These are phyloP conservation scores for Probosciger aterrimus DNA, from an alignment of 2,113 vertebrate genomes.

Conservation along the genomic window DNA sequence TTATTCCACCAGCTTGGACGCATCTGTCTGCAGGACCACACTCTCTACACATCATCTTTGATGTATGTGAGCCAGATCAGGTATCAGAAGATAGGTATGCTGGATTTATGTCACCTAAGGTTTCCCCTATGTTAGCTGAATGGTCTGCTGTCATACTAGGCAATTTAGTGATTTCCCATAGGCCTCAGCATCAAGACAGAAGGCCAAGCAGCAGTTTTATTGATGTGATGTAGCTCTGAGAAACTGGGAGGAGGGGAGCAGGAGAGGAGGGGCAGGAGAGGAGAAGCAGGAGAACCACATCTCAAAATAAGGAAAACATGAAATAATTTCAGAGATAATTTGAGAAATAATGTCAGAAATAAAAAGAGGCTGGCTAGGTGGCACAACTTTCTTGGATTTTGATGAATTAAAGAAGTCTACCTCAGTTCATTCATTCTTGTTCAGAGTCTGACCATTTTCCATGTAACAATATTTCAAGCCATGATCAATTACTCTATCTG, in stretches of 20 bases:
- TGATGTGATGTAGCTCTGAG: background rate
- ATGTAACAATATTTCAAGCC: background rate
- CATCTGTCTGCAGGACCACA: background rate
- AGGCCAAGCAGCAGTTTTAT: background rate
- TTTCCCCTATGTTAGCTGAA: background rate
- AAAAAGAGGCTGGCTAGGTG: background rate
- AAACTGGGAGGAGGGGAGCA: fast-evolving
- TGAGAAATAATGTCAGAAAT: background rate
- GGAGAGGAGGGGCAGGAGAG: background rate
- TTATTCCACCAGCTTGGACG: background rate
- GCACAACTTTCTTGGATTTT: background rate
- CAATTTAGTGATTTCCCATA: background rate
- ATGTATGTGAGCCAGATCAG: background rate
- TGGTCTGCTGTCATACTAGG: background rate
- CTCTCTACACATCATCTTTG: background rate
- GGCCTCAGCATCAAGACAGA: background rate
- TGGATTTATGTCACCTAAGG: background rate
- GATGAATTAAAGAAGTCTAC: background rate
- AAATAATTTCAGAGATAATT: background rate
- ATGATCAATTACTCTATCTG: background rate
- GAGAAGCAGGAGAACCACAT: background rate
- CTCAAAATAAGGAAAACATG: background rate
- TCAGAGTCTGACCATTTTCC: background rate
- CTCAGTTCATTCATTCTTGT: background rate
- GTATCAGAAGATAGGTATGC: background rate